A percentile compares a stretch with the other conserved stretches of the same genome.
phyloP scores from a whole-genome alignment of 2,888 invertebrate genomes.

The Penaeus monodon region DNA sequence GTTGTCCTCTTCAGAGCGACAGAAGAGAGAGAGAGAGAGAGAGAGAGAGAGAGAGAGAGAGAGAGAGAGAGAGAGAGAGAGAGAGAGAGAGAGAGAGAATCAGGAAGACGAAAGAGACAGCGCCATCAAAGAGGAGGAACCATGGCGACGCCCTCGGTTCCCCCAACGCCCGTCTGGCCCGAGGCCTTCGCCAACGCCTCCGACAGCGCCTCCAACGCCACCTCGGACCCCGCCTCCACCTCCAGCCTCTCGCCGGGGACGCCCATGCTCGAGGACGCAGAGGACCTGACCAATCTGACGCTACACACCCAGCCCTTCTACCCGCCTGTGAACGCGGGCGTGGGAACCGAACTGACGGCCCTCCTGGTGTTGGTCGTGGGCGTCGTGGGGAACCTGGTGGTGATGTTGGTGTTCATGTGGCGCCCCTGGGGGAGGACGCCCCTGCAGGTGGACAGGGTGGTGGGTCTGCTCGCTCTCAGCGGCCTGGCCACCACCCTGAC shows the following conservation, averaged over 20 bases:
- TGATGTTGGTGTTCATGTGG: slow-evolving; percentile 32
- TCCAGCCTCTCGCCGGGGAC: background rate
- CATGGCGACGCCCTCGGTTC: background rate
- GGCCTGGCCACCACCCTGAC: slow-evolving; percentile 40
- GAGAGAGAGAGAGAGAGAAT: too few species aligned
- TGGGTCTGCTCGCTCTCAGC: slow-evolving; percentile 40
- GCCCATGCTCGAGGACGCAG: background rate
- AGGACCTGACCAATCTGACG: background rate
- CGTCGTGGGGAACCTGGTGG: slow-evolving; percentile 45
- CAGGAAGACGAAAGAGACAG: background rate
- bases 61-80: background rate
- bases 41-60: background rate
- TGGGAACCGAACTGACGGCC: slow-evolving; percentile 29
- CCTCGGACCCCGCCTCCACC: background rate
- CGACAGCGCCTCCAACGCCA: background rate
- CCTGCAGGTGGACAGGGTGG: slow-evolving; percentile 47
- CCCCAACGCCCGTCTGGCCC: background rate
- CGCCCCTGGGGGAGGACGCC: slow-evolving; percentile 48
- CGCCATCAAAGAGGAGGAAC: background rate
- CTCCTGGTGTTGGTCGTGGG: slow-evolving; percentile 41
- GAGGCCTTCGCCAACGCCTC: too few species aligned
- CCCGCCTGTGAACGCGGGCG: slow-evolving; percentile 2
- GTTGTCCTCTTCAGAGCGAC: too few species aligned
- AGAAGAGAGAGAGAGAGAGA: background rate
- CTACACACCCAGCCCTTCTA: background rate